Base-by-base conservation (phyloP, 2,888 invertebrate species). In the Taenaris catops region DNA sequence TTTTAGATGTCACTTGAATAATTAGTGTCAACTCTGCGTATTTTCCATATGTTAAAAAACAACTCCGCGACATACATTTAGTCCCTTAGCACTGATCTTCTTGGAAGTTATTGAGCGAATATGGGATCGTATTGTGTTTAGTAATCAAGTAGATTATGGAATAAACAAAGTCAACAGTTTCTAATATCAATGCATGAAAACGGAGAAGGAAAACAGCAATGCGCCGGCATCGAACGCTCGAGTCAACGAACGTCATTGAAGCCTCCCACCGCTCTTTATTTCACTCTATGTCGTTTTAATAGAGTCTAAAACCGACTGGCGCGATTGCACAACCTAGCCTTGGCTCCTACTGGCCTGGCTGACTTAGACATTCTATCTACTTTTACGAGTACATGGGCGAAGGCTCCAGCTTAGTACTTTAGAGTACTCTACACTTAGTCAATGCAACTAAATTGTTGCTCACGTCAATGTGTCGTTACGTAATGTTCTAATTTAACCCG, bases 281-380 rank as follows among this genome's bases (percentile, higher is more conserved):
- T 47, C 41, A 53, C 63, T 58, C 45, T 68, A 53, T 27, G 0
- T 0, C 1, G 4, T 21, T 32, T 16, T 24, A 26, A 57, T 64
- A 76, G 47, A 58, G 78, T 62, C 53, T 42, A 60, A 49, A 62
- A 44, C 75, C 10, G 33, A 41, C 28, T 57, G 60, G 19, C 25
- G n/a, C 16, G 19, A 24, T 48, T 45, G 41, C 49, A 51, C 70
- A 80, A 75, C 71, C 76, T 84, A 84, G 84, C 84, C 84, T 86
- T 84, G 84, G 84, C 84, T 86, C 66, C 67, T 75, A 81, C 83
- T 84, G 81, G 83, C 83, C 81, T 80, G 75, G 78, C 84, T 84
- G 84, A 83, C 83, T 86, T 86, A 86, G 84, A 86, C 84, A 84
- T 86, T 86, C 84, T 86, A 86, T 84, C 84, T 83, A 86, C 84